phyloP scores from a whole-genome alignment of 1,140 invertebrate genomes.

The Panulirus ornatus region DNA sequence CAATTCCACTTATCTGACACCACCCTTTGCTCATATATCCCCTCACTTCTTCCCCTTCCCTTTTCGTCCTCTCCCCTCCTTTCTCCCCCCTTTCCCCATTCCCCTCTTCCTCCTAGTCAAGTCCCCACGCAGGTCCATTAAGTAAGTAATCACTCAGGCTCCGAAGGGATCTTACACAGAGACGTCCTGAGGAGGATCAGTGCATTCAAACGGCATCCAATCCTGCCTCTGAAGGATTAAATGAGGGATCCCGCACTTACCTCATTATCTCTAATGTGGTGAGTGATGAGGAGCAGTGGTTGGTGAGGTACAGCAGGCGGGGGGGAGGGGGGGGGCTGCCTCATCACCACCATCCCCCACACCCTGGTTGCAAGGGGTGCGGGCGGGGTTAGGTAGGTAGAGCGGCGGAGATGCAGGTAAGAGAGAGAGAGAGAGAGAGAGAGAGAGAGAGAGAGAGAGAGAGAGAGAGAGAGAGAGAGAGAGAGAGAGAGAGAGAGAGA shows the following conservation, averaged over 20 bases:
- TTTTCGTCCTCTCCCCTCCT: background rate
- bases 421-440: background rate
- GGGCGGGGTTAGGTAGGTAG: background rate
- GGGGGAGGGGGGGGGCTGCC: background rate
- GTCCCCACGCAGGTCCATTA: slow-evolving; percentile 9
- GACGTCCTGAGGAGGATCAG: background rate
- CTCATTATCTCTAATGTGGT: slow-evolving; percentile 32
- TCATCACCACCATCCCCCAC: too few species aligned
- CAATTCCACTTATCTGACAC: background rate
- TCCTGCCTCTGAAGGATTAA: slow-evolving; percentile 25
- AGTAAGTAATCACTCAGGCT: slow-evolving; percentile 7
- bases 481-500: background rate
- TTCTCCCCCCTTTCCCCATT: background rate
- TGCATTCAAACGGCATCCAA: slow-evolving; percentile 7
- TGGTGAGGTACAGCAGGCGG: background rate
- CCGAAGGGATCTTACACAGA: background rate
- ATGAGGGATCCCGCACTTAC: slow-evolving; percentile 22
- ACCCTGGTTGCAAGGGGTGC: background rate
- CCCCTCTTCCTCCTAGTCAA: background rate
- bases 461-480: background rate
- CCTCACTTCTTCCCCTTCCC: too few species aligned
- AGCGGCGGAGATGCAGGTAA: background rate
- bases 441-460: background rate
- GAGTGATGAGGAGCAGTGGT: background rate
- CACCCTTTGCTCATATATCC: background rate